These are phyloP conservation scores for Melolontha melolontha DNA, from an alignment of 2,888 invertebrate genomes.

Conservation along the genomic window DNA sequence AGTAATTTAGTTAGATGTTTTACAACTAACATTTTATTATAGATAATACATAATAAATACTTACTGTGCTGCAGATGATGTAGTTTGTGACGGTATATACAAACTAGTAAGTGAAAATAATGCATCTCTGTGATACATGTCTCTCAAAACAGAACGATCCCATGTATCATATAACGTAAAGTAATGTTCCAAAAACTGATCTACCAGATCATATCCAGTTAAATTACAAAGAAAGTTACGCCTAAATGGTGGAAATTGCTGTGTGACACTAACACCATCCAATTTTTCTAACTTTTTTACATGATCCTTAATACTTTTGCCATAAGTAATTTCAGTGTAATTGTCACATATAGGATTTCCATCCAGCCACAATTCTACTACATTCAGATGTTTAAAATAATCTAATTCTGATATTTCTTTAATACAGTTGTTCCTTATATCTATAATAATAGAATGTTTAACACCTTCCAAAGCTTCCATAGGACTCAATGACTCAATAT, in stretches of 20 bases:
- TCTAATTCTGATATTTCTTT: slow-evolving; percentile 33
- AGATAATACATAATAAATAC: too few species aligned
- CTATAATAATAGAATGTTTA: slow-evolving; percentile 45
- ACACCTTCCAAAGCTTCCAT: slow-evolving; percentile 57
- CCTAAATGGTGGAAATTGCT: slow-evolving; percentile 60
- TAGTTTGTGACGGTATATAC: slow-evolving; percentile 55
- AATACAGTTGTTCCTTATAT: slow-evolving; percentile 50
- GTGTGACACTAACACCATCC: slow-evolving; percentile 38
- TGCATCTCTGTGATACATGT: slow-evolving; percentile 75
- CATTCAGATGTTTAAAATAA: slow-evolving; percentile 35
- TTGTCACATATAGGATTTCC: slow-evolving; percentile 79
- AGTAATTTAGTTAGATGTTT: too few species aligned
- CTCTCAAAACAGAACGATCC: slow-evolving; percentile 69
- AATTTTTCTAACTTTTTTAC: slow-evolving; percentile 69
- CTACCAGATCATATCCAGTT: slow-evolving; percentile 66
- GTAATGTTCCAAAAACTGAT: too few species aligned
- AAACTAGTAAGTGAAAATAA: slow-evolving; percentile 71
- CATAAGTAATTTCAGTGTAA: slow-evolving; percentile 72
- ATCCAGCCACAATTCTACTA: slow-evolving; percentile 69
- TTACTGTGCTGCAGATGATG: slow-evolving; percentile 59
- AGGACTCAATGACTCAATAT: slow-evolving; percentile 58
- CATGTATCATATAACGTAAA: slow-evolving; percentile 74
- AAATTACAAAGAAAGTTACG: slow-evolving; percentile 70
- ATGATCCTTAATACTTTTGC: slow-evolving; percentile 68
- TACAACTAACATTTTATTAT: too few species aligned